Evolutionary conservation across 2,113 vertebrate species (phyloP), one percentile per base, ranked within the genome.

Genomic region (Thomomys bottae): DNA sequence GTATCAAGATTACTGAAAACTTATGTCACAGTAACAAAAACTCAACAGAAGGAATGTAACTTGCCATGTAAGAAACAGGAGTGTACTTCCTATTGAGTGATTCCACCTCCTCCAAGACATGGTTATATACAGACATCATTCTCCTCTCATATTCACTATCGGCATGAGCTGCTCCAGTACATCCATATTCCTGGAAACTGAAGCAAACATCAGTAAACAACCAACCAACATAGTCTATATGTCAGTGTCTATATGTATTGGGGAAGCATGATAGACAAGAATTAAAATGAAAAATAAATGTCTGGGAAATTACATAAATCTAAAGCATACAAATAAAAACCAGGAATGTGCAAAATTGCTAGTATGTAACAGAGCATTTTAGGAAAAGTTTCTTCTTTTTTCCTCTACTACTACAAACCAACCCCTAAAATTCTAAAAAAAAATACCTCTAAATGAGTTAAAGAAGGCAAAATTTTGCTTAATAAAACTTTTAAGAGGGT

Each of bases 101-200:
- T 89, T 99, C 99, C 88, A 99, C 99, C 96, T 99, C 99, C 94
- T 99, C 99, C 83, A 99, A 96, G 21, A 99, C 99, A 0, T 91
- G 98, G 94, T 97, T 99, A 96, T 99, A 99, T 8, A 99, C 99
- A 0, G 98, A 98, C 98, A 99, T 98, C 99, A 99, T 99, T 96
- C 98, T 98, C 79, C 99, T 98, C 97, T 99, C 99, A 67, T 99
- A 99, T 92, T 99, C 99, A 24, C 98, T 99, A 94, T 99, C 98
- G 1, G 99, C 98, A 45, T 98, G 98, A 23, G 98, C 97, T 1
- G 98, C 96, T 45, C 99, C 99, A 73, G 97, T 93, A 0, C 98
- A 97, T 28, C 98, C 98, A 2, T 98, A 99, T 94, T 99, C 99
- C 98, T 99, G 99, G 93, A 99, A 99, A 97, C 99, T 99, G 45